Percentiles rank a stretch among this genome's conserved stretches.
phyloP scores from a whole-genome alignment of 2,888 invertebrate species.

The Meteorus cinctellus region DNA sequence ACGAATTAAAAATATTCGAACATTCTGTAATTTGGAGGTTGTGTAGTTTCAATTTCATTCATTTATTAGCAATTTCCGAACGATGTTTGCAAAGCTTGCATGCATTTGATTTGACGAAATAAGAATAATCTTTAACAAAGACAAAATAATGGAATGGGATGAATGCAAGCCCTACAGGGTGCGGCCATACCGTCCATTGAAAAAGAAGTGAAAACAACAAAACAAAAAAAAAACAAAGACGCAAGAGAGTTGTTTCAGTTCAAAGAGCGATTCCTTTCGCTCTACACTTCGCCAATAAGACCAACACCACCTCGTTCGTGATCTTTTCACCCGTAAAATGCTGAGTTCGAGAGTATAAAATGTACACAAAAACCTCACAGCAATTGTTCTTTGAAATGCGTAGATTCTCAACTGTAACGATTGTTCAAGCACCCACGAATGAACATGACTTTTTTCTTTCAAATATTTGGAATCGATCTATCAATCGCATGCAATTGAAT shows the following conservation, averaged over 20 bases:
- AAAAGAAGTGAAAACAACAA: background rate
- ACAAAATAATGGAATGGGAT: background rate
- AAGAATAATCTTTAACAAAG: background rate
- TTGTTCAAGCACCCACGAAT: background rate
- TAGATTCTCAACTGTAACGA: background rate
- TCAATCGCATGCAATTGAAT: too few species aligned
- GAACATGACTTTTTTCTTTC: background rate
- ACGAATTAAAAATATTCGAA: too few species aligned
- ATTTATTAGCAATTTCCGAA: too few species aligned
- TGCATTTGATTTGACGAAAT: background rate
- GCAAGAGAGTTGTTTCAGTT: slow-evolving; percentile 22
- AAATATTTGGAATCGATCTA: too few species aligned
- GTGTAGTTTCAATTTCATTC: too few species aligned
- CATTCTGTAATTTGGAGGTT: too few species aligned
- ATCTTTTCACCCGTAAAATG: slow-evolving; percentile 19
- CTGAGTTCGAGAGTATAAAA: slow-evolving; percentile 1
- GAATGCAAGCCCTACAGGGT: background rate
- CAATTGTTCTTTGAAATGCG: slow-evolving; percentile 13
- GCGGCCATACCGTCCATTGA: background rate
- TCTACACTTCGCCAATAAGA: slow-evolving; percentile 25
- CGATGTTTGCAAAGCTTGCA: too few species aligned
- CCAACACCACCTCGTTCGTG: slow-evolving; percentile 17
- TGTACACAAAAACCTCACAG: background rate
- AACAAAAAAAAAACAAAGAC: background rate
- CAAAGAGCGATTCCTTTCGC: slow-evolving; percentile 21